Conservation (phyloP, 37 sponge, comb jelly and placozoan species). For the Lycopodina hypogea region DNA sequence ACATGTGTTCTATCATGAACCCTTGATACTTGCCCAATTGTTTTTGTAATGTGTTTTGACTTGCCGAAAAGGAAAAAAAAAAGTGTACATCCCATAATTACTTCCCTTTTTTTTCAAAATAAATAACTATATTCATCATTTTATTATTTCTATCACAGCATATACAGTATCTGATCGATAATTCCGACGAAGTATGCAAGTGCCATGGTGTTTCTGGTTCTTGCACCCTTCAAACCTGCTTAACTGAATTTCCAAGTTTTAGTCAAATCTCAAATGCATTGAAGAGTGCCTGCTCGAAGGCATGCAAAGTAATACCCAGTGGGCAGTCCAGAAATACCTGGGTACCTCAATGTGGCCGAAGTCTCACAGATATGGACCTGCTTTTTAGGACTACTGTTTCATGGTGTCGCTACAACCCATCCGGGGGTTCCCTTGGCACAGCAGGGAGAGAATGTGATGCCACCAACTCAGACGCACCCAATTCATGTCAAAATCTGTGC, state of each 20-base stretch:
- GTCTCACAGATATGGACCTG: background rate
- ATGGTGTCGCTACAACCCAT: constrained; percentile 17
- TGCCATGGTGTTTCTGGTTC: constrained; percentile 53
- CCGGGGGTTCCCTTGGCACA: constrained; percentile 27
- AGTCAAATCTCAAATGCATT: background rate
- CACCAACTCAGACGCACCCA: constrained; percentile 5
- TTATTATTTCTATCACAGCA: too few species aligned
- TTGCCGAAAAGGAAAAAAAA: too few species aligned
- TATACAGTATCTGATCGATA: background rate
- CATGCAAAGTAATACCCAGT: constrained; percentile 27
- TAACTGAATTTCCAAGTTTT: constrained; percentile 21
- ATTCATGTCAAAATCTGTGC: constrained; percentile 32
- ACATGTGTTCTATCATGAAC: too few species aligned
- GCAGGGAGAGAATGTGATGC: constrained; percentile 29
- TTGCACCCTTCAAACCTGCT: constrained; percentile 40
- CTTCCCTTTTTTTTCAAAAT: too few species aligned
- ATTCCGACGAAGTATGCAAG: background rate
- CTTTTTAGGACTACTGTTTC: background rate
- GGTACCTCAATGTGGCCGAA: constrained; percentile 3
- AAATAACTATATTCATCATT: too few species aligned
- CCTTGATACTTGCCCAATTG: too few species aligned
- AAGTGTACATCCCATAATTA: too few species aligned
- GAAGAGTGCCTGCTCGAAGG: constrained; percentile 6
- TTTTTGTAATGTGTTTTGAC: too few species aligned
- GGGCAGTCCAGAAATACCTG: background rate